Percentiles rank a stretch among this genome's conserved stretches.
phyloP scores from a whole-genome alignment of 2,113 vertebrate genomes.

The Crotalus horridus region DNA sequence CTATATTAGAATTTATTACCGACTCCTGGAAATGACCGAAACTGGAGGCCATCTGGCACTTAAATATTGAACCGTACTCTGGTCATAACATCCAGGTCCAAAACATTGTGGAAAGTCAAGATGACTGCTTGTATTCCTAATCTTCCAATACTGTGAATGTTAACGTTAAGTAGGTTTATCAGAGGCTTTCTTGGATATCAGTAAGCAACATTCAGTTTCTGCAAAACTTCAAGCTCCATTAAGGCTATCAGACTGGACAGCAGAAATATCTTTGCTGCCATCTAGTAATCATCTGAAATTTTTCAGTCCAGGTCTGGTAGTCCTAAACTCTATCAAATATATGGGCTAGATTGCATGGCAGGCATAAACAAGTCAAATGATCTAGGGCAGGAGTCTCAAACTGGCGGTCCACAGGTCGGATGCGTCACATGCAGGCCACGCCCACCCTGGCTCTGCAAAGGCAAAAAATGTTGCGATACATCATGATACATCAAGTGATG shows the following conservation, averaged over 20 bases:
- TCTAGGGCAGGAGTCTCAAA: not conserved
- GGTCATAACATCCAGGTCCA: not conserved
- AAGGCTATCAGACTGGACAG: not conserved
- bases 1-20: not conserved
- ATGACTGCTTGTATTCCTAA: not conserved
- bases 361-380: not conserved
- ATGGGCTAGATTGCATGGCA: not conserved
- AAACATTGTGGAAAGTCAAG: not conserved
- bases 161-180: not conserved
- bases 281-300: not conserved
- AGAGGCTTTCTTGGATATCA: not conserved
- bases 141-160: not conserved
- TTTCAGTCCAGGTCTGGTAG: not conserved
- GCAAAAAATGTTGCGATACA: no score
- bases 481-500: no score
- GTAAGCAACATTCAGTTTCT: not conserved
- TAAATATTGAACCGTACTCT: not conserved
- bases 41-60: not conserved
- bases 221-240: no score
- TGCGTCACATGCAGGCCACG: no score
- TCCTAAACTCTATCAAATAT: not conserved
- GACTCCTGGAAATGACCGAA: not conserved
- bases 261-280: not conserved
- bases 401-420: no score
- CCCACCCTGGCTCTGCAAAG: no score